A percentile compares a stretch with the other conserved stretches of the same genome.
phyloP scores from a whole-genome alignment of 2,888 invertebrate species.

The Epirrita christyi region DNA sequence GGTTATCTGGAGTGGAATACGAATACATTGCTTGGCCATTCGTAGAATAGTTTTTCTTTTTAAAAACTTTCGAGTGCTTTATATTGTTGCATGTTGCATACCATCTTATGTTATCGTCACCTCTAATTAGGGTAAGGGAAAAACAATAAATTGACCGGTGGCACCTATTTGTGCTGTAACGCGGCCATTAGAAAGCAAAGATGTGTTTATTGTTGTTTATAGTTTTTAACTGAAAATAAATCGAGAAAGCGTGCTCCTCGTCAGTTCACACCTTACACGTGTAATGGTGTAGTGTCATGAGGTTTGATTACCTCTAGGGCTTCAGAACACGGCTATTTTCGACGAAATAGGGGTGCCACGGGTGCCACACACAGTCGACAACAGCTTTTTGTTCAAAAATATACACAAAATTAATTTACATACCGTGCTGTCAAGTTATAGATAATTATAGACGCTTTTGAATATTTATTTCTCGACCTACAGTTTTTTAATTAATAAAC shows the following conservation, averaged over 20 bases:
- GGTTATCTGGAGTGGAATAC: slow-evolving; percentile 51
- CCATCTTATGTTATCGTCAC: slow-evolving; percentile 30
- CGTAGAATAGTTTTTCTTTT: slow-evolving; percentile 12
- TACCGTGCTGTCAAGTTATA: slow-evolving; percentile 21
- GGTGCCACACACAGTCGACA: slow-evolving; percentile 41
- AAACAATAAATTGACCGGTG: slow-evolving; percentile 43
- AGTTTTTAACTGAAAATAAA: slow-evolving; percentile 70
- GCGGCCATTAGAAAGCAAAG: slow-evolving; percentile 59
- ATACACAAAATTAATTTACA: slow-evolving; percentile 35
- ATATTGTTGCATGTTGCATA: slow-evolving; percentile 22
- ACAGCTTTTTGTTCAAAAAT: slow-evolving; percentile 45
- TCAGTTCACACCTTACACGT: slow-evolving; percentile 77
- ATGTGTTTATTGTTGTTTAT: slow-evolving; percentile 67
- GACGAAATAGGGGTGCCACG: slow-evolving; percentile 48
- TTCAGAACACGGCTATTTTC: slow-evolving; percentile 60
- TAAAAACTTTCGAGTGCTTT: slow-evolving; percentile 16
- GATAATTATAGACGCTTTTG: not conserved
- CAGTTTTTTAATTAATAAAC: not conserved
- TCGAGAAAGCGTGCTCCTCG: slow-evolving; percentile 62
- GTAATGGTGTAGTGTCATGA: slow-evolving; percentile 63
- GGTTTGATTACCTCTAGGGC: slow-evolving; percentile 69
- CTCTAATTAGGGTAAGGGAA: slow-evolving; percentile 39
- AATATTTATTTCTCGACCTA: too few species aligned
- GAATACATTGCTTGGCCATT: slow-evolving; percentile 25
- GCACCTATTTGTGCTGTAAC: slow-evolving; percentile 49